Conservation (phyloP, 2,888 invertebrate species). For the Tillus elongatus region DNA sequence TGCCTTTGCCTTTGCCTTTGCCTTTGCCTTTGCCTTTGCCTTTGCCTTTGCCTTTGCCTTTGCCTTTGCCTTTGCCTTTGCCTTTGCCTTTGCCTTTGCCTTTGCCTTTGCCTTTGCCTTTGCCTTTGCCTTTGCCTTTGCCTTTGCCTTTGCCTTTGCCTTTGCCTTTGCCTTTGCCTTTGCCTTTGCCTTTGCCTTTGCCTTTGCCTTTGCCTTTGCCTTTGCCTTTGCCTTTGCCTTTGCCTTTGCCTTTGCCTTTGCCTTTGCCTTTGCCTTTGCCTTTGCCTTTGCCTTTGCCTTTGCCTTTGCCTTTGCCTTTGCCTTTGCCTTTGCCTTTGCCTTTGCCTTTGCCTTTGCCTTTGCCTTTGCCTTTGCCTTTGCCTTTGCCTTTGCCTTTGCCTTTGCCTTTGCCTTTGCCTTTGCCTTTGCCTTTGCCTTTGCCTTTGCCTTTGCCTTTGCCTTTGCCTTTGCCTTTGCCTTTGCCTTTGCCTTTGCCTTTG, state of each 20-base stretch:
- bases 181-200: conserved; percentile 1
- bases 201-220: not conserved
- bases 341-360: not conserved
- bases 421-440: not conserved
- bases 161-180: not conserved
- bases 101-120: not conserved
- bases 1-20: not conserved
- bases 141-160: not conserved
- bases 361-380: not conserved
- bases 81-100: not conserved
- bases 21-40: conserved; percentile 2
- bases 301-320: not conserved
- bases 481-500: not conserved
- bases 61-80: not conserved
- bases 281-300: not conserved
- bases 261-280: not conserved
- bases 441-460: not conserved
- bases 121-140: not conserved
- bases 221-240: not conserved
- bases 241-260: not conserved
- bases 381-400: not conserved
- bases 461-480: not conserved
- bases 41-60: not conserved
- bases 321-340: not conserved
- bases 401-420: not conserved